Base-by-base conservation (phyloP, 1,140 invertebrate genomes). In the Dolichoris vasculosae region DNA sequence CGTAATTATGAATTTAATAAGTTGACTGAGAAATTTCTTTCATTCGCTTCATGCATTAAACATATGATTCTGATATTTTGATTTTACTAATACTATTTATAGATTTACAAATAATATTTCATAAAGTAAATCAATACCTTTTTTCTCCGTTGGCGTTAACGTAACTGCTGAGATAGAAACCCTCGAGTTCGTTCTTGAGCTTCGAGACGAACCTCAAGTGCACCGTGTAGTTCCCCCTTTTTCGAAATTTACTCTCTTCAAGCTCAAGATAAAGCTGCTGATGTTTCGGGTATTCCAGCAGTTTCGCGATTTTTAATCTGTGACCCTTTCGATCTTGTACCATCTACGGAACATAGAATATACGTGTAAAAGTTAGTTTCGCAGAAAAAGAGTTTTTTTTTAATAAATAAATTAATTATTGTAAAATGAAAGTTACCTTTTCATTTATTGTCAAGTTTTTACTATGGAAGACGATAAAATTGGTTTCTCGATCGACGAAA, bases 111-210 rank as follows among this genome's bases (percentile, higher is more conserved):
- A 20, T 35, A 51, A 51, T 51, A 2, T 51, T 30, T 59, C 15
- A 55, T 51, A 55, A 51, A 69, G 79, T 63, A 32, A n/a, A 26
- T 46, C n/a, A 64, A 94, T 93, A 98, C 97, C 96, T 97, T 92
- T 95, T 96, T 89, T 97, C 95, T 71, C 96, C 96, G 88, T 95
- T 94, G 55, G 94, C 93, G 84, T 94, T 96, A 75, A 95, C 95
- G 88, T 98, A 99, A 87, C 96, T 97, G 88, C 97, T 97, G 32
- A 98, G 94, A 93, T 99, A 99, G 94, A 99, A 98, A 1, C 98
- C 98, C 91, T 97, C 96, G 85, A 98, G 95, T 88, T 97, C 96
- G 75, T 95, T 95, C 86, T 95, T 96, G 73, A 99, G 93, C 87
- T 95, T 95, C 15, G 96, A 97, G 83, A 96, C 95, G 93, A 98